phyloP scores from a whole-genome alignment of 2,113 vertebrate genomes.

The Cygnus buccinator region DNA sequence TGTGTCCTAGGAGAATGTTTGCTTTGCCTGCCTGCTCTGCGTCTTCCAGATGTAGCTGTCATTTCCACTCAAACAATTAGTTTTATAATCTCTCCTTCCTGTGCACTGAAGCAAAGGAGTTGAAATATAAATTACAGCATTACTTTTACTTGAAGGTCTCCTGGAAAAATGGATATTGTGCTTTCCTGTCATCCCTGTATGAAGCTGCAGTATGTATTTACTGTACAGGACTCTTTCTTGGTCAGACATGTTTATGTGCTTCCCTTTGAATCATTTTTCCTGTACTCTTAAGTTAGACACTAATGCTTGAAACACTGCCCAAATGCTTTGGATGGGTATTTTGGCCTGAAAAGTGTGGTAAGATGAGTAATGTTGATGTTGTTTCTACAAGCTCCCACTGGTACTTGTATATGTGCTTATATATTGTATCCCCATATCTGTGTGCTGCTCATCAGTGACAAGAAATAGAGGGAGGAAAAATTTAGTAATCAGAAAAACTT shows the following conservation, averaged over 20 bases:
- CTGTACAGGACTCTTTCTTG: background rate
- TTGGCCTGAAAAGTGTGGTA: background rate
- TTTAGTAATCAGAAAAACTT: background rate
- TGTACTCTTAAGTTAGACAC: background rate
- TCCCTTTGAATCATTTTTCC: background rate
- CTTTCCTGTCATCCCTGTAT: background rate
- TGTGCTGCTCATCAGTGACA: background rate
- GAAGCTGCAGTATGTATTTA: background rate
- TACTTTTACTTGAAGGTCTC: background rate
- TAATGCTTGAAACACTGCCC: background rate
- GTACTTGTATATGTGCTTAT: background rate
- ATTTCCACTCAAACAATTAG: background rate
- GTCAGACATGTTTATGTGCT: background rate
- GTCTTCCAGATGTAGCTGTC: background rate
- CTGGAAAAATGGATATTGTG: background rate
- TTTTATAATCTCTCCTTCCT: background rate
- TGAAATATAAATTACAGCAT: background rate
- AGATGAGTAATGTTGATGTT: background rate
- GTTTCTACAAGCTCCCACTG: background rate
- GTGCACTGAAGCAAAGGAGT: background rate
- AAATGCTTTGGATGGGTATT: background rate
- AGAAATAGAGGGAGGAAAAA: background rate
- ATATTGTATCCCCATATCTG: background rate
- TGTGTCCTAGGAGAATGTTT: rapidly evolving
- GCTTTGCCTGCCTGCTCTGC: background rate